Evolutionary conservation across 2,888 invertebrate genomes (phyloP).

Genomic region (Lacanobia oleracea): DNA sequence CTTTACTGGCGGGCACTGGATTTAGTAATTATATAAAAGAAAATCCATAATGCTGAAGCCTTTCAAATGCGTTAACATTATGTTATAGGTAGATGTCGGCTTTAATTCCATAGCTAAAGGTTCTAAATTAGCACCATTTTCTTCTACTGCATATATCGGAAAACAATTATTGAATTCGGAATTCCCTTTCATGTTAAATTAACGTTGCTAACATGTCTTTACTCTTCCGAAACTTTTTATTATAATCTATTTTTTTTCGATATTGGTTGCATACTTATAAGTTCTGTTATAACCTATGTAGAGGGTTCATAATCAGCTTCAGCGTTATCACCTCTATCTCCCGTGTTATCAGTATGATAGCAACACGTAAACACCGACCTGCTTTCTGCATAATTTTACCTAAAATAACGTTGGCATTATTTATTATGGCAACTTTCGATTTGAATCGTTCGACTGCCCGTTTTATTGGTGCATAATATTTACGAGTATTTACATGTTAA

Average conservation of each 20-base stretch:
- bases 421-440: conserved; percentile 58
- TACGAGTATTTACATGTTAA: conserved; percentile 50
- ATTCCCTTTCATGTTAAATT: not conserved
- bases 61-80: conserved; percentile 39
- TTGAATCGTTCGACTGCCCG: conserved; percentile 25
- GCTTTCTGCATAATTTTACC: conserved; percentile 68
- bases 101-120: conserved; percentile 16
- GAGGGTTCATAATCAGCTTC: conserved; percentile 47
- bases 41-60: conserved; percentile 32
- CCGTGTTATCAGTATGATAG: conserved; percentile 64
- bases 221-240: conserved; percentile 7
- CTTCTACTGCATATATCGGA: not conserved
- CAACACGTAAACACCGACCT: conserved; percentile 64
- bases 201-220: not conserved
- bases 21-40: conserved; percentile 59
- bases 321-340: conserved; percentile 66
- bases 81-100: conserved; percentile 16
- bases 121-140: not conserved
- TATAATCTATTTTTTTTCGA: conserved; percentile 11
- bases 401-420: conserved; percentile 46
- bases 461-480: conserved; percentile 53
- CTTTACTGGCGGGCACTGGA: conserved; percentile 23
- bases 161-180: conserved; percentile 6
- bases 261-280: conserved; percentile 36
- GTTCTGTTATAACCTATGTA: conserved; percentile 12